These are phyloP conservation scores for Allophyes oxyacanthae DNA, from an alignment of 2,888 invertebrate genomes.

Conservation along the genomic window DNA sequence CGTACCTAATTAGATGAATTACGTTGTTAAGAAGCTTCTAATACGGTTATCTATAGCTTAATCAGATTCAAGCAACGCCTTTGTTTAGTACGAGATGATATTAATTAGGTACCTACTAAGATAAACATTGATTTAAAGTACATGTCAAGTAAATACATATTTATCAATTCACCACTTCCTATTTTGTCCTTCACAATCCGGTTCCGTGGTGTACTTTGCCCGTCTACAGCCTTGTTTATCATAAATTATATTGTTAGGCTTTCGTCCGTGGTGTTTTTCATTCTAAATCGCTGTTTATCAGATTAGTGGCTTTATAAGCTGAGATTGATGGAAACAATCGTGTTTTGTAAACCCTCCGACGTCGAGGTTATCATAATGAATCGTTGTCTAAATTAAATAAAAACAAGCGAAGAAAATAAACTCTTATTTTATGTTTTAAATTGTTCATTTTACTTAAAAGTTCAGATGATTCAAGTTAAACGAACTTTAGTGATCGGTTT, in stretches of 20 bases:
- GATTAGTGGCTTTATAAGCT: constrained; percentile 30
- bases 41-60: neutral
- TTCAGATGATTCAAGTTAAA: constrained; percentile 2
- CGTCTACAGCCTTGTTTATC: constrained; percentile 5
- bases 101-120: too few relatives aligned
- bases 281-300: constrained; percentile 24
- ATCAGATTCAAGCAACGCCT: too few relatives aligned
- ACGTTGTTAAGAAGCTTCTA: neutral
- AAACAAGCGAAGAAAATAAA: constrained; percentile 33
- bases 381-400: constrained; percentile 38
- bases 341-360: constrained; percentile 30
- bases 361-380: constrained; percentile 42
- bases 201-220: neutral
- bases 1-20: constrained; percentile 1
- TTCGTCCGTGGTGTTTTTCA: constrained; percentile 19
- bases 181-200: too few relatives aligned
- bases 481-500: constrained; percentile 21
- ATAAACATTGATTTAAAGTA: too few relatives aligned
- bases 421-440: constrained; percentile 22
- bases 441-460: constrained; percentile 34
- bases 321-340: constrained; percentile 39
- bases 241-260: constrained; percentile 22
- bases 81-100: too few relatives aligned
- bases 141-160: too few relatives aligned
- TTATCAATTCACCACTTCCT: too few relatives aligned